Conservation (phyloP, 2,888 invertebrate genomes). For the Drosophila meridiana region DNA sequence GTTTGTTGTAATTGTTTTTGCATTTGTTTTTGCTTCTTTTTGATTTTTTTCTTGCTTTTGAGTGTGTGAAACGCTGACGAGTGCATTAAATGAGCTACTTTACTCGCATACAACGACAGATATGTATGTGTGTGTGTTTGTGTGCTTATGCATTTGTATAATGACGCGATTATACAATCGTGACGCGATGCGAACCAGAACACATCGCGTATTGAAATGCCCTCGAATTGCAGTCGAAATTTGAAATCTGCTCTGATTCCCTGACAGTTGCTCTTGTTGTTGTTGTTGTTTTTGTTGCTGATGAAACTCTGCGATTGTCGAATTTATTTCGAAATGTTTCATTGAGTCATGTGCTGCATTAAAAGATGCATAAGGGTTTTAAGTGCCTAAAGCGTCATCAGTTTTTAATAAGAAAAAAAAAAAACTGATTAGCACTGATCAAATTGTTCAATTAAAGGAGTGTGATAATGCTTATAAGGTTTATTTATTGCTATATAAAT, state of each 20-base stretch:
- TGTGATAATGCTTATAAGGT: background rate
- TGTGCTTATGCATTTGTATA: conserved; percentile 13
- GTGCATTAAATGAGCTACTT: conserved; percentile 53
- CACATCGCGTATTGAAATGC: conserved; percentile 40
- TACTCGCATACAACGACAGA: background rate
- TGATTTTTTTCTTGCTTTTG: background rate
- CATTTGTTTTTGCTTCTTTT: conserved; percentile 16
- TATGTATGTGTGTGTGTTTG: background rate
- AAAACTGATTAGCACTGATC: background rate
- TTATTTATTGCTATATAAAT: background rate
- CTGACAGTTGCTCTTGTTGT: background rate
- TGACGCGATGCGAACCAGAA: conserved; percentile 48
- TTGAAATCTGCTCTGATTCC: conserved; percentile 21
- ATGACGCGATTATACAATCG: conserved; percentile 73
- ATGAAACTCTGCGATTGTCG: conserved; percentile 10
- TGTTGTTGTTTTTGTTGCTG: conserved; percentile 1
- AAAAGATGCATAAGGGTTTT: background rate
- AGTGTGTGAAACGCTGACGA: conserved; percentile 71
- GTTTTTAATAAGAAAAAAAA: background rate
- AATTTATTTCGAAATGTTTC: conserved; percentile 18
- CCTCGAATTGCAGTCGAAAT: conserved; percentile 37
- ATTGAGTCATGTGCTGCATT: conserved; percentile 20
- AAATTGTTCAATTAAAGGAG: background rate
- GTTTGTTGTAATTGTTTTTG: conserved; percentile 43
- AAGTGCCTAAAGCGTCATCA: conserved; percentile 5